phyloP scores from a whole-genome alignment of 2,888 invertebrate genomes.

The Dioctria linearis region DNA sequence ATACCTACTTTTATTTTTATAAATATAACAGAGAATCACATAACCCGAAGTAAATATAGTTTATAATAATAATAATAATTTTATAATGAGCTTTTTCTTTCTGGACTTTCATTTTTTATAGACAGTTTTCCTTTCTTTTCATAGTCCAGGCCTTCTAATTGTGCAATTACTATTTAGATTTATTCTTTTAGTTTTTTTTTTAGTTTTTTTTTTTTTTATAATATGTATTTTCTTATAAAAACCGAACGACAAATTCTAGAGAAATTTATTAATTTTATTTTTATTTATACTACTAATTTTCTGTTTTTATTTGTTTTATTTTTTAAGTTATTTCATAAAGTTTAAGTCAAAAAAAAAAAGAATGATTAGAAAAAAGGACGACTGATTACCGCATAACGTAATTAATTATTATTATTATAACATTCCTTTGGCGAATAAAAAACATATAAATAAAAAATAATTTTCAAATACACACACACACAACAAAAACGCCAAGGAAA shows the following conservation, averaged over 20 bases:
- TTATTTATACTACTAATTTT: too few species aligned
- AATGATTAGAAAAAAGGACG: slow-evolving; percentile 59
- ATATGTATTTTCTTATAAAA: not conserved
- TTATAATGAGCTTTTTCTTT: not conserved
- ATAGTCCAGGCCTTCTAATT: slow-evolving; percentile 43
- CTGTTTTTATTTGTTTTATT: not conserved
- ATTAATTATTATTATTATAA: slow-evolving; percentile 6
- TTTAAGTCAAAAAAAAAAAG: slow-evolving; percentile 46
- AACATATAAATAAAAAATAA: not conserved
- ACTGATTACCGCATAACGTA: slow-evolving; percentile 54
- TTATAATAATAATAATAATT: slow-evolving; percentile 14
- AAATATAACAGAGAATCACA: slow-evolving; percentile 9
- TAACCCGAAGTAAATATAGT: slow-evolving; percentile 19
- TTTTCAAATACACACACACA: not conserved
- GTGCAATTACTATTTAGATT: slow-evolving; percentile 48
- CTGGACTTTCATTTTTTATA: slow-evolving; percentile 13
- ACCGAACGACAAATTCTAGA: not conserved
- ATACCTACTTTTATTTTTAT: slow-evolving; percentile 20
- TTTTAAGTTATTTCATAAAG: not conserved
- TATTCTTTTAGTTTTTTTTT: slow-evolving; percentile 17
- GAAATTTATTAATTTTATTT: not conserved
- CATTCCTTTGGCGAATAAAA: slow-evolving; percentile 4
- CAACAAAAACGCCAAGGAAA: not conserved
- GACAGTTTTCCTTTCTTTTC: slow-evolving; percentile 5
- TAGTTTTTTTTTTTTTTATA: slow-evolving; percentile 25